A percentile compares a stretch with the other conserved stretches of the same genome.
phyloP scores from a whole-genome alignment of 2,888 invertebrate genomes.

The Oscheius myriophilus region DNA sequence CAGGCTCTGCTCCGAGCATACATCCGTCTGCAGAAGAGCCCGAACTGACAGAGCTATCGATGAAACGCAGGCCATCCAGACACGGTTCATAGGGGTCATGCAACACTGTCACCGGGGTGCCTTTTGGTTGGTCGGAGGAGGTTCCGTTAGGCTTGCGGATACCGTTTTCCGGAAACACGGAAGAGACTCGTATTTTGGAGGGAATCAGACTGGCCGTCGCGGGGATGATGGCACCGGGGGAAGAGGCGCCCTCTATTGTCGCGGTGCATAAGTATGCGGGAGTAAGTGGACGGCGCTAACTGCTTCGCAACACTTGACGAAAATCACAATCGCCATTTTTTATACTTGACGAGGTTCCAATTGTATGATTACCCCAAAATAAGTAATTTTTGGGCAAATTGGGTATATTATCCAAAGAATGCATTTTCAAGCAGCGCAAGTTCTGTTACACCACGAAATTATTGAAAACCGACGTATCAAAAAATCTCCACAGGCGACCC shows the following conservation, averaged over 20 bases:
- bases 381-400: no score
- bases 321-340: no score
- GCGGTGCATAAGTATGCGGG: conserved; percentile 28
- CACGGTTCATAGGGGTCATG: conserved; percentile 23
- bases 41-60: conserved; percentile 27
- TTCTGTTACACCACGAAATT: no score
- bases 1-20: conserved; percentile 51
- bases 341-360: no score
- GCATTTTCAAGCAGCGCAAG: no score
- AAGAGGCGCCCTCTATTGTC: conserved; percentile 29
- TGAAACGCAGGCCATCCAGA: conserved; percentile 26
- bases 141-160: not conserved
- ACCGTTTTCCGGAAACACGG: conserved; percentile 11
- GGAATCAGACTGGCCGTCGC: conserved; percentile 10
- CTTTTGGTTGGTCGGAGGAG: not conserved
- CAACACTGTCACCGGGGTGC: conserved; percentile 17
- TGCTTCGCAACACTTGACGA: not conserved
- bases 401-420: no score
- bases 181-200: conserved; percentile 15
- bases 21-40: conserved; percentile 47
- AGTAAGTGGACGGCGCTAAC: conserved; percentile 24
- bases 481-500: no score
- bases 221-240: conserved; percentile 22
- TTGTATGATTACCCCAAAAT: no score
- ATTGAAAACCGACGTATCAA: no score